Conservation (phyloP, 2,797 vertebrate species). For the Lepus townsendii region DNA sequence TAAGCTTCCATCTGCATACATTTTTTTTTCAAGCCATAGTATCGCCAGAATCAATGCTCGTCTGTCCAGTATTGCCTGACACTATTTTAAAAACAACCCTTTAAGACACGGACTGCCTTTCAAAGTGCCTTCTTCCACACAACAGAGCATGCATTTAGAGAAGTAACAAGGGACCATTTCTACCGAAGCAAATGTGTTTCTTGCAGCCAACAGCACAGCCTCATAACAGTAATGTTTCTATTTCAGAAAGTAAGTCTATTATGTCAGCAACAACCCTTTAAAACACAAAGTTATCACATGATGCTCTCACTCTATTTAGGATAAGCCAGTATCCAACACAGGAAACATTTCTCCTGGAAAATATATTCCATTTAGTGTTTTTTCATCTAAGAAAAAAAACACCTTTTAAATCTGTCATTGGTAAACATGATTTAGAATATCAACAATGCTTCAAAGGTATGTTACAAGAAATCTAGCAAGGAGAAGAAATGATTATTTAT, state of each 20-base stretch:
- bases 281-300: slow-evolving; percentile 86
- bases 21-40: slow-evolving; percentile 14
- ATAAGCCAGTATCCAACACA: slow-evolving; percentile 86
- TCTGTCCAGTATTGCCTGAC: slow-evolving; percentile 55
- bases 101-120: slow-evolving; percentile 79
- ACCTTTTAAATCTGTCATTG: slow-evolving; percentile 82
- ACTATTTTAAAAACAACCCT: slow-evolving; percentile 55
- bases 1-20: neutral
- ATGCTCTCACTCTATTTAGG: slow-evolving; percentile 82
- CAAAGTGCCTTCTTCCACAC: slow-evolving; percentile 71
- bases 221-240: slow-evolving; percentile 84
- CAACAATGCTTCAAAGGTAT: slow-evolving; percentile 73
- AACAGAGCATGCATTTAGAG: slow-evolving; percentile 79
- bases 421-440: slow-evolving; percentile 81
- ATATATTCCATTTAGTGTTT: slow-evolving; percentile 81
- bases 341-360: slow-evolving; percentile 84
- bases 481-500: neutral
- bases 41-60: slow-evolving; percentile 47
- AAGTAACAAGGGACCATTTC: slow-evolving; percentile 85
- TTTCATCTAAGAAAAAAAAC: slow-evolving; percentile 50
- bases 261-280: slow-evolving; percentile 84
- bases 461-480: slow-evolving; percentile 8
- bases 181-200: slow-evolving; percentile 77
- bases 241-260: slow-evolving; percentile 87
- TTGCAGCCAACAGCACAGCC: slow-evolving; percentile 82